Evolutionary conservation across 1,140 invertebrate species (phyloP).

Genomic region (Sipha flava): DNA sequence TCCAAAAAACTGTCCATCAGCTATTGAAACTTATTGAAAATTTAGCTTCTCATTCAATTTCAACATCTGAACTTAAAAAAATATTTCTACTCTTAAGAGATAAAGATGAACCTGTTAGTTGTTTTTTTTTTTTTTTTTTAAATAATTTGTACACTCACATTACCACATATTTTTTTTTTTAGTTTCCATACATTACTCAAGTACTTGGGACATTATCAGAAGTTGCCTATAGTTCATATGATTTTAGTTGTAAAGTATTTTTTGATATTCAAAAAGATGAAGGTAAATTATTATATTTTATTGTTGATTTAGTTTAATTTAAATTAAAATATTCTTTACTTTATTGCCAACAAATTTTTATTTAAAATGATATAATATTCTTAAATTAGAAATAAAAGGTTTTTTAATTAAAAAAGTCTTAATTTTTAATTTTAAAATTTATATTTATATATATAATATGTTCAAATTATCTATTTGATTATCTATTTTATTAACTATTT

Average conservation of each 20-base stretch:
- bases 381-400: too few relatives aligned
- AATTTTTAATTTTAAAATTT: too few relatives aligned
- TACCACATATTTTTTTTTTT: conserved; percentile 35
- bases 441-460: too few relatives aligned
- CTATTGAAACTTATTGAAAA: conserved; percentile 52
- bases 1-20: conserved; percentile 44
- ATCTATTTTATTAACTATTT: too few relatives aligned
- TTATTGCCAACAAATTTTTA: too few relatives aligned
- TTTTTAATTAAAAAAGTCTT: too few relatives aligned
- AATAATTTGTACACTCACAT: conserved; percentile 20
- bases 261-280: conserved; percentile 48
- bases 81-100: conserved; percentile 46
- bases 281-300: conserved; percentile 36
- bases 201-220: conserved; percentile 46
- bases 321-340: background rate
- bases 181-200: conserved; percentile 45
- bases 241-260: conserved; percentile 45
- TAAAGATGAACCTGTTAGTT: conserved; percentile 38
- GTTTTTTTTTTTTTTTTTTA: background rate
- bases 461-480: too few relatives aligned
- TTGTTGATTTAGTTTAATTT: background rate
- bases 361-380: too few relatives aligned
- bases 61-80: conserved; percentile 51
- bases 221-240: conserved; percentile 45
- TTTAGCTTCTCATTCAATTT: conserved; percentile 52